Percentiles rank a stretch among this genome's conserved stretches.
Conservation (phyloP, 2,888 invertebrate genomes). For the Polydrusus tereticollis region DNA sequence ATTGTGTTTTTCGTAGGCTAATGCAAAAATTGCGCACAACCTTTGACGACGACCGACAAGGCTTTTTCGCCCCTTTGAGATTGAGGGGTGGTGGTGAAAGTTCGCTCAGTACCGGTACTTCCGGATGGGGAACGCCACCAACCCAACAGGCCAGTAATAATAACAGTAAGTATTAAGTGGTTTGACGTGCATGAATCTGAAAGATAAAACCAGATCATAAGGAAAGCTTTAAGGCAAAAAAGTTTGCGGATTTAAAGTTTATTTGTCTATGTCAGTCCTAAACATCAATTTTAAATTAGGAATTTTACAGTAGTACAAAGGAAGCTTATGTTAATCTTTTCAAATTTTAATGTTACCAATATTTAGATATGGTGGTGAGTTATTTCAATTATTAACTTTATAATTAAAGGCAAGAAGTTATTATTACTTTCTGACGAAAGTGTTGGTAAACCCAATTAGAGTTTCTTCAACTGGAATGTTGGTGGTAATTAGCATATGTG, state of each 20-base stretch:
- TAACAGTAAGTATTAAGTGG: slow-evolving; percentile 67
- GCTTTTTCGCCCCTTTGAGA: slow-evolving; percentile 70
- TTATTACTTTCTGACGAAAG: slow-evolving; percentile 2
- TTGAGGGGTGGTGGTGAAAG: slow-evolving; percentile 86
- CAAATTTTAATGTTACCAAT: not conserved
- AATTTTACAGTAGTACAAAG: no score
- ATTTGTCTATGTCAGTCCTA: no score
- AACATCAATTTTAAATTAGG: no score
- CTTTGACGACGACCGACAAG: slow-evolving; percentile 52
- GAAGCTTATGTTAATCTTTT: not conserved
- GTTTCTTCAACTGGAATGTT: slow-evolving; percentile 11
- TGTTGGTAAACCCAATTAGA: not conserved
- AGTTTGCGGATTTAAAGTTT: no score
- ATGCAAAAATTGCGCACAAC: slow-evolving; percentile 54
- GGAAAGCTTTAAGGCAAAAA: no score
- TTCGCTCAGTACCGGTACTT: slow-evolving; percentile 80
- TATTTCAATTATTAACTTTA: not conserved
- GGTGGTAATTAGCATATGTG: slow-evolving; percentile 46
- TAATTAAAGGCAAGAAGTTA: not conserved
- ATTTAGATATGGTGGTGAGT: not conserved
- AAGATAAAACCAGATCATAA: no score
- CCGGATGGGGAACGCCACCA: slow-evolving; percentile 85
- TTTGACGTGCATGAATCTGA: not conserved
- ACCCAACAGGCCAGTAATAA: slow-evolving; percentile 74
- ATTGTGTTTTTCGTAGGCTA: slow-evolving; percentile 23